phyloP scores from a whole-genome alignment of 2,797 vertebrate genomes.

The Leptoclinus maculatus region DNA sequence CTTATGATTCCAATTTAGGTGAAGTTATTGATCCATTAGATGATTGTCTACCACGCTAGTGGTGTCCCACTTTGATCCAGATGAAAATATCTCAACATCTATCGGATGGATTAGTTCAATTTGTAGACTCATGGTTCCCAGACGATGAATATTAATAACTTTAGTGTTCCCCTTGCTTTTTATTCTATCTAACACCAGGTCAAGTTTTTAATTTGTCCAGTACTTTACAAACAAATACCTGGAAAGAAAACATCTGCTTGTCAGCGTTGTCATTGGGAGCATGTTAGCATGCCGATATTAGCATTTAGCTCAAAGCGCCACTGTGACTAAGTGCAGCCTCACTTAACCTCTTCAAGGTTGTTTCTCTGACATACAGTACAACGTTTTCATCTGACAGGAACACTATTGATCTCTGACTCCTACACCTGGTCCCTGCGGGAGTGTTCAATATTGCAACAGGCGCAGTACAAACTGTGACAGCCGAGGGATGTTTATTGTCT shows the following conservation, averaged over 20 bases:
- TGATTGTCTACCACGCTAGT: not conserved
- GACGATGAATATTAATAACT: not conserved
- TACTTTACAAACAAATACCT: not conserved
- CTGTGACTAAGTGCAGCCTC: not conserved
- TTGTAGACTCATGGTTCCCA: not conserved
- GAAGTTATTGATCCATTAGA: not conserved
- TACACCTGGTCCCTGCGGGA: constrained; percentile 9
- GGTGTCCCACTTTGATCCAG: too few species aligned
- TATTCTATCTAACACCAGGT: not conserved
- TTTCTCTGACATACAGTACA: too few species aligned
- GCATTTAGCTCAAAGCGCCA: not conserved
- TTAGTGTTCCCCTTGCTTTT: not conserved
- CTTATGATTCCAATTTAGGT: not conserved
- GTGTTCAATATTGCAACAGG: constrained; percentile 52
- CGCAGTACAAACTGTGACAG: constrained; percentile 25
- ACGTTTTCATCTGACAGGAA: constrained; percentile 8
- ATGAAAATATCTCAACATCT: not conserved
- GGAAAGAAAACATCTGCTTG: too few species aligned
- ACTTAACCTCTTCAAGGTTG: too few species aligned
- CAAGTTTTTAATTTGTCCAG: not conserved
- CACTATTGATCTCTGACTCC: constrained; percentile 23
- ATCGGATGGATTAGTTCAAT: not conserved
- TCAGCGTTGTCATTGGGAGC: not conserved
- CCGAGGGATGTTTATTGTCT: constrained; percentile 36
- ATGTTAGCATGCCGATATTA: not conserved